A percentile compares a stretch with the other conserved stretches of the same genome.
These are phyloP conservation scores for Anguilla marmorata DNA, from an alignment of 2,797 vertebrate genomes.

Conservation along the genomic window DNA sequence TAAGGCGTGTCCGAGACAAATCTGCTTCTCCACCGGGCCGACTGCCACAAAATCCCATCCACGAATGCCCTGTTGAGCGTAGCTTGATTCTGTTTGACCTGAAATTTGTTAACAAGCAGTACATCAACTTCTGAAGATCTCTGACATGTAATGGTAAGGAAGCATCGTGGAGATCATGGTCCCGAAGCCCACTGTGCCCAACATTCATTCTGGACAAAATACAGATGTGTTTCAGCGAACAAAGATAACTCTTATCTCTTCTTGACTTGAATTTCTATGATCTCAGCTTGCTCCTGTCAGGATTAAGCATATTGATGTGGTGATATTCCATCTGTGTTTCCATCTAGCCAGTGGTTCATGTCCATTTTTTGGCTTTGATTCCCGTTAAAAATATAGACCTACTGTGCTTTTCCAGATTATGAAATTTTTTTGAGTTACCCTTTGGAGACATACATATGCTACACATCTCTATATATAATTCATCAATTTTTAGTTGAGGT, in stretches of 20 bases:
- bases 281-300: background rate
- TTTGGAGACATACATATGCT: background rate
- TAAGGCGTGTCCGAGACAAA: too few species aligned
- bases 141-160: background rate
- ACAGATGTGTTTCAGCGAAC: background rate
- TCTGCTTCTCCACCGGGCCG: background rate
- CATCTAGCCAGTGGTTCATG: background rate
- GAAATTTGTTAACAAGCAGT: background rate
- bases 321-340: background rate
- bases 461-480: background rate
- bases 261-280: background rate
- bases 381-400: background rate
- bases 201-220: background rate
- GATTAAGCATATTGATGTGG: background rate
- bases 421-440: background rate
- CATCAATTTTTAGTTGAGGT: too few species aligned
- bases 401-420: background rate
- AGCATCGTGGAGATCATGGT: background rate
- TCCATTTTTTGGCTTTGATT: background rate
- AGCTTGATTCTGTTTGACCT: background rate
- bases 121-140: background rate
- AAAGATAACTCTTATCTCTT: too few species aligned
- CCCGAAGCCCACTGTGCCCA: background rate
- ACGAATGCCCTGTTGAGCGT: background rate
- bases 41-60: background rate